Base-by-base conservation (phyloP, 1,140 invertebrate species). In the Bacillus rossius region DNA sequence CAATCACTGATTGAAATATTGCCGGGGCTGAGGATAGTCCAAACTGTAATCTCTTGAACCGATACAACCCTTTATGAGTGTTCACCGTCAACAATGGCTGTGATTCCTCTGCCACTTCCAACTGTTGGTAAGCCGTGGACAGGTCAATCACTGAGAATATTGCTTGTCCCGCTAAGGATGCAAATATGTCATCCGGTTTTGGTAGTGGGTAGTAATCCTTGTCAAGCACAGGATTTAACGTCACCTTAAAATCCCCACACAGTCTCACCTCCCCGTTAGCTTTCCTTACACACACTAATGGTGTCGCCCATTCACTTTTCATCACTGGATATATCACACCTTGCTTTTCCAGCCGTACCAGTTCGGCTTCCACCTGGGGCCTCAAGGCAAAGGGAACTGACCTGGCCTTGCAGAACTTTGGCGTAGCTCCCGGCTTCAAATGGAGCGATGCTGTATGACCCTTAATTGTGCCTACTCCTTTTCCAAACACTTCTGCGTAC, bases 1-100 rank as follows among this genome's bases (percentile, higher is more conserved):
- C 50, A 8, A 52, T 40, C 13, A 37, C 26, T 13, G 19, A 52
- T 37, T 52, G 50, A 52, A 52, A 51, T 17, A 52, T 52, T 25
- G 1, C 13, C 52, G 29, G 17, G 60, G 42, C 10, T 50, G 56
- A 40, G 17, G 38, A 13, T 13, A 40, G 13, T n/a, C 38, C 38
- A 17, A 13, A 40, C 38, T 13, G 38, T 17, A 75, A 34, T 0
- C 68, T 42, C n/a, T 64, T 71, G 45, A 69, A 73, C 10, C 58
- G 25, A 61, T 63, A 73, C 20, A 75, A 38, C 37, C 73, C 70
- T 13, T 43, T 51, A 41, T 68, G 69, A 17, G 71, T 75, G 55
- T 71, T 72, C 20, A 74, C 69, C 0, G 63, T 64, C 1, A 63
- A 49, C 17, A 64, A 60, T 38, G 63, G 45, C 37, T 59, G 62